These are phyloP conservation scores for Auanema sp. DNA, from an alignment of 2,888 invertebrate species.

Conservation along the genomic window DNA sequence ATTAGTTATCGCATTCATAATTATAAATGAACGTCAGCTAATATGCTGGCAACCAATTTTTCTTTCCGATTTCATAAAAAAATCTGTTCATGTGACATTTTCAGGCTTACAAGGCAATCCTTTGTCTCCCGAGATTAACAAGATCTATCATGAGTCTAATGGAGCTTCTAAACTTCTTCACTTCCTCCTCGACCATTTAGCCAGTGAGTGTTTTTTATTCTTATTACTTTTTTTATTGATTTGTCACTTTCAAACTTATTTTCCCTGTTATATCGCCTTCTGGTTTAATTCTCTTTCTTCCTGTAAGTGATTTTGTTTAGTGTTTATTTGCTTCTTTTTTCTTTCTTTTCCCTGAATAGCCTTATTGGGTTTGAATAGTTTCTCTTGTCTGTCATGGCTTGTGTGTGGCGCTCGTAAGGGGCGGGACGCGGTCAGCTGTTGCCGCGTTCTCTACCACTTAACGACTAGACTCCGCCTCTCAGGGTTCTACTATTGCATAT, in stretches of 20 bases:
- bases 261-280: background rate
- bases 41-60: too few species aligned
- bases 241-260: background rate
- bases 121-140: constrained; percentile 85
- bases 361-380: background rate
- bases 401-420: too few species aligned
- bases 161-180: constrained; percentile 91
- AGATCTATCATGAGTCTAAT: constrained; percentile 87
- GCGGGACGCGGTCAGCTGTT: too few species aligned
- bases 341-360: background rate
- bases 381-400: too few species aligned
- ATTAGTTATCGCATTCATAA: too few species aligned
- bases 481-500: too few species aligned
- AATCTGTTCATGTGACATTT: constrained; percentile 20
- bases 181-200: constrained; percentile 91
- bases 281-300: background rate
- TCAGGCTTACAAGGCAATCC: constrained; percentile 78
- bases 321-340: constrained; percentile 1
- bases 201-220: constrained; percentile 73
- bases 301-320: background rate
- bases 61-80: background rate
- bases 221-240: too few species aligned
- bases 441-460: too few species aligned
- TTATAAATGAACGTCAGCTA: too few species aligned
- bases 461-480: too few species aligned